Base-by-base conservation (phyloP, 2,797 vertebrate genomes). In the Buphagus erythrorhynchus region DNA sequence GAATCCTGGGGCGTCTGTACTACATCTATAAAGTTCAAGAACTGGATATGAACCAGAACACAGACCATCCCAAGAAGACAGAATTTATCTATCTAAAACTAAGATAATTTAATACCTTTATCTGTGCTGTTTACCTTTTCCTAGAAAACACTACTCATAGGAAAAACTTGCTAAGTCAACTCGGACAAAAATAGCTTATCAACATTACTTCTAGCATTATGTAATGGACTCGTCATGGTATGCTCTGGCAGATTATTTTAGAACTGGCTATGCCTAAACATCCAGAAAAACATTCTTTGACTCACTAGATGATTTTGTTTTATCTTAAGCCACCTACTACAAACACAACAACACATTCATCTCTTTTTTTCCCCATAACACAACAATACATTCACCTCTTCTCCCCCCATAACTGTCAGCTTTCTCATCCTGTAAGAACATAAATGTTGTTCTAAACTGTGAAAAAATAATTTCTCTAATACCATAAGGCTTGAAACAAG, bases 111-210 rank as follows among this genome's bases (percentile, higher is more conserved):
- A 65, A 68, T 10, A 86, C 10, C 46, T 67, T 35, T 67, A 42
- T 38, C 45, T 49, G 43, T 45, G 33, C n/a, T 86, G 45, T 71
- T 72, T 86, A 93, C 42, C 49, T 88, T 77, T 83, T 77, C 90
- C 85, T 93, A 97, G 63, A 86, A 93, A 90, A 90, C 76, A 88
- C 89, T 71, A 71, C 80, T 83, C 57, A 63, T 51, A 58, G 65
- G 69, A 92, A 95, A 93, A 88, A 86, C 59, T 76, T 94, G 73
- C 88, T 77, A 95, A 82, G 59, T 95, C 80, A 93, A 72, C 85
- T 93, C 68, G 36, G 61, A 82, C 88, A 91, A 73, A 92, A 94
- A 95, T 92, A 95, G 61, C 63, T 3, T 40, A 83, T 58, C 92
- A 92, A 68, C 73, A 84, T 75, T 86, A 86, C 82, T 85, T 74